These are phyloP conservation scores for Torymus texanus DNA, from an alignment of 2,888 invertebrate species.

Conservation along the genomic window DNA sequence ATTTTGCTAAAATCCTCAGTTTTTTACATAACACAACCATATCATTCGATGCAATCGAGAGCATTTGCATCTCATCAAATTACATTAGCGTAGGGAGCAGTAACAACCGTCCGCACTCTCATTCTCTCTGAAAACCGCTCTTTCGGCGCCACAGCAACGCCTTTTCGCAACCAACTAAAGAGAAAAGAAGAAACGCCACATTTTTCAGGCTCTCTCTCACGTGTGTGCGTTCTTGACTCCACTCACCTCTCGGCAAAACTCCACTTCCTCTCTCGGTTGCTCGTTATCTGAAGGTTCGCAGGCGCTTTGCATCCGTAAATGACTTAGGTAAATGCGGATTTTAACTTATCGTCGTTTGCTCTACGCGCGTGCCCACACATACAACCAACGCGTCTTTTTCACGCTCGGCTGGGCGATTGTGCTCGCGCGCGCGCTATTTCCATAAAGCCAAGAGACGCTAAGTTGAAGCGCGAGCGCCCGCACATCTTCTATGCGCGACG, in stretches of 20 bases:
- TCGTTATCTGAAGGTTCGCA: constrained; percentile 44
- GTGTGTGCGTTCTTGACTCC: not conserved
- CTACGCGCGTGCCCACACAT: too few species aligned
- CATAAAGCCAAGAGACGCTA: constrained; percentile 15
- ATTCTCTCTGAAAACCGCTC: too few species aligned
- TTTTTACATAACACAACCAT: too few species aligned
- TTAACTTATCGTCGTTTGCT: constrained; percentile 42
- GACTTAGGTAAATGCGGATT: constrained; percentile 51
- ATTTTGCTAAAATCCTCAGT: too few species aligned
- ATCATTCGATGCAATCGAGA: too few species aligned
- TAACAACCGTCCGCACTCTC: too few species aligned
- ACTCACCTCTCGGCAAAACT: not conserved
- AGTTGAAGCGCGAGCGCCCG: constrained; percentile 6
- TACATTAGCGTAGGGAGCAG: too few species aligned
- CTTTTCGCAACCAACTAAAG: too few species aligned
- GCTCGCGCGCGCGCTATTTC: not conserved
- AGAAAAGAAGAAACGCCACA: not conserved
- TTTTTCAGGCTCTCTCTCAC: not conserved
- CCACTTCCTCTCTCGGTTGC: not conserved
- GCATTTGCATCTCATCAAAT: too few species aligned
- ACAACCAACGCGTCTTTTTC: too few species aligned
- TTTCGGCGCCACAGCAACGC: too few species aligned
- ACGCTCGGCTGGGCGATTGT: too few species aligned
- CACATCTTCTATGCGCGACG: not conserved
- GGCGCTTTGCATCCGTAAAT: constrained; percentile 50